These are phyloP conservation scores for Cylas formicarius DNA, from an alignment of 1,140 invertebrate genomes.

Conservation along the genomic window DNA sequence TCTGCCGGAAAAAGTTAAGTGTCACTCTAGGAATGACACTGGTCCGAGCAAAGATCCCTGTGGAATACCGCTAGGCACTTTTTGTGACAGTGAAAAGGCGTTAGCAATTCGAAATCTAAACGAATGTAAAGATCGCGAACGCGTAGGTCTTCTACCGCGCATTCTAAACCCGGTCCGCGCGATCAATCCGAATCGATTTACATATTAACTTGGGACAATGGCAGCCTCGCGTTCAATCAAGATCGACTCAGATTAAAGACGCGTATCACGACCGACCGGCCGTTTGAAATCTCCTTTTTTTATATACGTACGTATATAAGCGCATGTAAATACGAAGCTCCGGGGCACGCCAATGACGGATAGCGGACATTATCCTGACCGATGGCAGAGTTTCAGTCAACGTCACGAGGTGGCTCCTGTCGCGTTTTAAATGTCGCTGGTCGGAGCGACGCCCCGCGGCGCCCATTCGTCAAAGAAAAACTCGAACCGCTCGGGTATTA, in stretches of 20 bases:
- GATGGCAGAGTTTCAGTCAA: conserved; percentile 33
- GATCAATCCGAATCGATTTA: too few relatives aligned
- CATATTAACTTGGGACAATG: too few relatives aligned
- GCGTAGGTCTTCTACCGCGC: too few relatives aligned
- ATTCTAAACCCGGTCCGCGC: too few relatives aligned
- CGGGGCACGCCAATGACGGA: conserved; percentile 29
- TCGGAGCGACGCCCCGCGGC: conserved; percentile 21
- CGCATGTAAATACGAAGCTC: conserved; percentile 26
- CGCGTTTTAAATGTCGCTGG: conserved; percentile 29
- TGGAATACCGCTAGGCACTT: too few relatives aligned
- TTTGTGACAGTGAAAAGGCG: background rate
- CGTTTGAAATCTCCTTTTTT: too few relatives aligned
- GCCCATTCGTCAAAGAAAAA: conserved; percentile 26
- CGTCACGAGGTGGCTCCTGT: conserved; percentile 31
- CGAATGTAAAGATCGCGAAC: background rate
- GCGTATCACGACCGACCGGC: conserved; percentile 19
- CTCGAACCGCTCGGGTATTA: conserved; percentile 9
- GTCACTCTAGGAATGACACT: too few relatives aligned
- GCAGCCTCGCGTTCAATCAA: conserved; percentile 20
- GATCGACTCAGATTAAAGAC: conserved; percentile 25
- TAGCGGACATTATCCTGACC: conserved; percentile 31
- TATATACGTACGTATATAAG: too few relatives aligned
- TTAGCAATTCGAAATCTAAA: conserved; percentile 1
- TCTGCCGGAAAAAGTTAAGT: too few relatives aligned
- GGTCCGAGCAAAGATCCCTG: too few relatives aligned